Base-by-base conservation (phyloP, 1,140 invertebrate genomes). In the Pararge aegeria region DNA sequence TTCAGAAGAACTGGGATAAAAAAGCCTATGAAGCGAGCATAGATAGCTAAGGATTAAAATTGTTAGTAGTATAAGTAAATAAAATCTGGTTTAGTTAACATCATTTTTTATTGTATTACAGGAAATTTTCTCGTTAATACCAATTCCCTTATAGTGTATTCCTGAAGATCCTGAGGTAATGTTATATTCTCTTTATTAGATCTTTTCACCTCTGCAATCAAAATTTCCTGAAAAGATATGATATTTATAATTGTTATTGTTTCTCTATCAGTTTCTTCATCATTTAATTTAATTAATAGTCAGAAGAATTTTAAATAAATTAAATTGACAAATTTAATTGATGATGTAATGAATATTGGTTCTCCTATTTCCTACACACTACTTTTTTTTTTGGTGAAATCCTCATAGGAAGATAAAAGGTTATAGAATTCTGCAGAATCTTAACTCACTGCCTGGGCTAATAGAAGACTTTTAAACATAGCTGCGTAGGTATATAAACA, bases 1-100 rank as follows among this genome's bases (percentile, higher is more conserved):
- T 98, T 94, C 70, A 92, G 97, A 80, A 90, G 91, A 72, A 97
- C 96, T 44, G 97, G 97, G 16, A 92, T 96, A 34, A 85, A 91
- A 48, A 93, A 94, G 78, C 92, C 93, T 63, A 79, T 79, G 15
- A 87, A 76, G 66, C 75, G 85, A 70, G 75, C 77, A 12, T 87
- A 78, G 42, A 53, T 51, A 34, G 50, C 34, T 38, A 20, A 29
- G 42, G 61, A 50, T 18, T 50, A 30, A 56, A 51, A 46, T 55
- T 46, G 44, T 42, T 42, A 42, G 61, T 54, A 48, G 5, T 85
- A 46, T 83, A 76, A 62, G 70, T 67, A 64, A 68, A 74, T 67
- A 66, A 75, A 77, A 74, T 15, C 44, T 57, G 68, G 52, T 65
- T 79, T 75, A 87, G 66, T 83, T 79, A 65, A 66, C 57, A 58